phyloP scores from a whole-genome alignment of 1,140 invertebrate genomes.

The Psilanteris sp. region DNA sequence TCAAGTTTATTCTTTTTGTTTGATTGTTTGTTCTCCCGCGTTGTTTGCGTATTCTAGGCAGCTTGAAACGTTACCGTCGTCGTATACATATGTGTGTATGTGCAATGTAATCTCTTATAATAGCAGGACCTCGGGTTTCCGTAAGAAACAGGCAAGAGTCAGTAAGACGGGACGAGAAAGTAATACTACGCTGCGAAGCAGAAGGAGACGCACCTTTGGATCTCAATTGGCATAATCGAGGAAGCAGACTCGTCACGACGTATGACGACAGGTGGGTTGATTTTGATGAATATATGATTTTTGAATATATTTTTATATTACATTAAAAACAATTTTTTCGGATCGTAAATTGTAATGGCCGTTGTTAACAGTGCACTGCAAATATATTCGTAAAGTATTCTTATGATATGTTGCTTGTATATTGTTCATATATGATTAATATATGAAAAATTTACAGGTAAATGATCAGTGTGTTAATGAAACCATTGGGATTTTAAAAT shows the following conservation, averaged over 20 bases:
- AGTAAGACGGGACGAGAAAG: conserved; percentile 79
- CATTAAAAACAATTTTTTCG: no score
- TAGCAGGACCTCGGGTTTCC: conserved; percentile 78
- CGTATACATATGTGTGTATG: conserved; percentile 24
- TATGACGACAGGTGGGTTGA: conserved; percentile 81
- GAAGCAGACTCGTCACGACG: conserved; percentile 78
- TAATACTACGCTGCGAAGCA: conserved; percentile 82
- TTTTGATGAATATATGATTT: no score
- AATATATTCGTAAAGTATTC: no score
- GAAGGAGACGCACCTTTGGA: conserved; percentile 83
- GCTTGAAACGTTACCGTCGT: conserved; percentile 4
- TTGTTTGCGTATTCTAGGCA: conserved; percentile 45
- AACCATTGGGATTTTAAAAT: no score
- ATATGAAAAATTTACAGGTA: no score
- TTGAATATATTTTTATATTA: no score
- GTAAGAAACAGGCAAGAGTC: conserved; percentile 76
- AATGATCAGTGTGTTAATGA: no score
- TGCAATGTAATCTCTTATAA: conserved; percentile 62
- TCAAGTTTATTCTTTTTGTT: conserved; percentile 40
- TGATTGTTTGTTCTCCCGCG: conserved; percentile 15
- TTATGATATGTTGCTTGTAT: no score
- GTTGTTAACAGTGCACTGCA: no score
- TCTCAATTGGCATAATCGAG: conserved; percentile 81
- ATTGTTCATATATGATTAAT: no score
- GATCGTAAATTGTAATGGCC: no score